Evolutionary conservation across 2,113 vertebrate species (phyloP).

Genomic region (Jaculus jaculus): DNA sequence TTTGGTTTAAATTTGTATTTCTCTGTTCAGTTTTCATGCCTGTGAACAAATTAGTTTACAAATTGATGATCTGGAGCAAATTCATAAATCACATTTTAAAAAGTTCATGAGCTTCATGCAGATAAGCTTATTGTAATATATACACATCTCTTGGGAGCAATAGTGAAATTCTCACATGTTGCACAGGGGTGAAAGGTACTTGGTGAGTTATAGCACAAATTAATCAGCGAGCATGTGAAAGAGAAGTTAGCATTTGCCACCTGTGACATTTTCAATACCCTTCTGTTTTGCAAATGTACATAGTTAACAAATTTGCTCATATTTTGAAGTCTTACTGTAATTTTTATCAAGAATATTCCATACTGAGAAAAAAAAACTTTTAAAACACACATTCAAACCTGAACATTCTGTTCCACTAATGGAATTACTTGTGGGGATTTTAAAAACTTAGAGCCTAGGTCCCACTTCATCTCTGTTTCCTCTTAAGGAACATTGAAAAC

Average conservation of each 20-base stretch:
- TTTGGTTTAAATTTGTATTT: not conserved
- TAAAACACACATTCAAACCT: not conserved
- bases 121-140: not conserved
- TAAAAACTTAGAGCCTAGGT: not conserved
- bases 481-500: constrained; percentile 51
- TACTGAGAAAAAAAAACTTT: not conserved
- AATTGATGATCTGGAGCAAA: not conserved
- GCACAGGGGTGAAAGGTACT: not conserved
- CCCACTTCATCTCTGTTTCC: not conserved
- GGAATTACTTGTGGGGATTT: not conserved
- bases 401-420: not conserved
- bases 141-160: not conserved
- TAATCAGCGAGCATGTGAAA: not conserved
- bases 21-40: not conserved
- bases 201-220: not conserved
- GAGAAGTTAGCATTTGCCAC: not conserved
- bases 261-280: not conserved
- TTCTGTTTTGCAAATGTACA: not conserved
- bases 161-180: not conserved
- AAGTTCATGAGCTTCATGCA: not conserved
- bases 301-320: not conserved
- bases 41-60: constrained; percentile 2
- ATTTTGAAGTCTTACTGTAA: not conserved
- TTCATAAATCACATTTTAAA: constrained; percentile 10
- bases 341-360: not conserved